Percentiles rank a stretch among this genome's conserved stretches.
Conservation (phyloP, 1,140 invertebrate species). For the Sipha flava region DNA sequence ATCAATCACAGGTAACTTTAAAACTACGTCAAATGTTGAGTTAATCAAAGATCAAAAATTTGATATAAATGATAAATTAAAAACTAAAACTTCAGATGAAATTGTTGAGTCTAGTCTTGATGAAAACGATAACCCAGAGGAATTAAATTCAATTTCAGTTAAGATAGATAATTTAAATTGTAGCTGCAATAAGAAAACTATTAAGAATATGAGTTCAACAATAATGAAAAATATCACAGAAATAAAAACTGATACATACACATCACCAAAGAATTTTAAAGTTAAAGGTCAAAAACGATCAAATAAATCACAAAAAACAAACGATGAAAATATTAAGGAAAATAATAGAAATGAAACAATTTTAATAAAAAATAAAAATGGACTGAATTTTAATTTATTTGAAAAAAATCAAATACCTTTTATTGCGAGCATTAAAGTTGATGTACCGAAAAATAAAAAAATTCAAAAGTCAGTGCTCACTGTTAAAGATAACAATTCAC, state of each 20-base stretch:
- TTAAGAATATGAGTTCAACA: not conserved
- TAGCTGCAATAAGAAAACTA: not conserved
- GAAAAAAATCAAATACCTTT: not conserved
- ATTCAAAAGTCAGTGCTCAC: too few species aligned
- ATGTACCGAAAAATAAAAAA: too few species aligned
- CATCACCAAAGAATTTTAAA: not conserved
- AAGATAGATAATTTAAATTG: not conserved
- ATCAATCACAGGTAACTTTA: not conserved
- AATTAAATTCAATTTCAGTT: not conserved
- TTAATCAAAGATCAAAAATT: not conserved
- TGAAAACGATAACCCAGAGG: not conserved
- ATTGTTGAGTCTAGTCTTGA: not conserved
- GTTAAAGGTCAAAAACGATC: not conserved
- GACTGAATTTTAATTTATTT: not conserved
- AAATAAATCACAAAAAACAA: not conserved
- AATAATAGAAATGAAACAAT: not conserved
- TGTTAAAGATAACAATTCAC: too few species aligned
- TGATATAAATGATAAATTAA: not conserved
- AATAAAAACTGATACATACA: not conserved
- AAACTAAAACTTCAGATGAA: not conserved
- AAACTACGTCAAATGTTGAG: not conserved
- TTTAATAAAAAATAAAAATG: not conserved
- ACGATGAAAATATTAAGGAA: not conserved
- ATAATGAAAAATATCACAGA: not conserved
- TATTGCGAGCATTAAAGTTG: too few species aligned